Percentiles rank a stretch among this genome's conserved stretches.
Conservation (phyloP, 2,888 invertebrate species). For the Drosophila eohydei region DNA sequence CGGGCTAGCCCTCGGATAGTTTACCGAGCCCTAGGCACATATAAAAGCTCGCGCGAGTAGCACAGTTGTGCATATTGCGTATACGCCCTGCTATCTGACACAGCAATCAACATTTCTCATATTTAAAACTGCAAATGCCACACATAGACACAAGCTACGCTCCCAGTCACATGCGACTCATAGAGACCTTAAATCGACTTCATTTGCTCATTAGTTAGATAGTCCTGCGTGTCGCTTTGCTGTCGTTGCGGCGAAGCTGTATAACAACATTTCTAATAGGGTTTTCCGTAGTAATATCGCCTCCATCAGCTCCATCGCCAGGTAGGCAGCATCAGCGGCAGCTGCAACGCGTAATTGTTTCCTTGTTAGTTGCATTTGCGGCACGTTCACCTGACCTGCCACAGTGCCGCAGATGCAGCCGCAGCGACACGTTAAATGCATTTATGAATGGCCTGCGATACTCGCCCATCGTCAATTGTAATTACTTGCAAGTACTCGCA, state of each 20-base stretch:
- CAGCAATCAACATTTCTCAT: conserved; percentile 69
- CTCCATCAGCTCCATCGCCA: conserved; percentile 15
- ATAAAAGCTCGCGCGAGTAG: conserved; percentile 4
- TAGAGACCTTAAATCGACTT: conserved; percentile 78
- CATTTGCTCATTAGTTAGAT: conserved; percentile 80
- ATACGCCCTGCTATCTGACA: conserved; percentile 52
- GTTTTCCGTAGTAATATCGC: conserved; percentile 57
- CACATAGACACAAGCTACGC: conserved; percentile 9
- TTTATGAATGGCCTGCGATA: conserved; percentile 73
- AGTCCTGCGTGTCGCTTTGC: conserved; percentile 54
- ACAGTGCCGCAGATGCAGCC: conserved; percentile 29
- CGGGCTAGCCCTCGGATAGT: conserved; percentile 17
- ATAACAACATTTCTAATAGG: conserved; percentile 70
- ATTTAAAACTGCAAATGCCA: conserved; percentile 58
- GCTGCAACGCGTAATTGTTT: conserved; percentile 78
- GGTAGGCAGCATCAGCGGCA: conserved; percentile 39
- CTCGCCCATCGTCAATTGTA: conserved; percentile 75
- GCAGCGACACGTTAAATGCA: conserved; percentile 80
- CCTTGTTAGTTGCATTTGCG: conserved; percentile 77
- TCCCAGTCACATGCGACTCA: conserved; percentile 26
- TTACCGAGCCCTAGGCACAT: conserved; percentile 31
- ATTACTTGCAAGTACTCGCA: conserved; percentile 68
- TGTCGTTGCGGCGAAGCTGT: conserved; percentile 47
- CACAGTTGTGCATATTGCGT: conserved; percentile 48
- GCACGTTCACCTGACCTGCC: conserved; percentile 70